Evolutionary conservation across 2,113 vertebrate species (phyloP).

Genomic region (Corynorhinus townsendii): DNA sequence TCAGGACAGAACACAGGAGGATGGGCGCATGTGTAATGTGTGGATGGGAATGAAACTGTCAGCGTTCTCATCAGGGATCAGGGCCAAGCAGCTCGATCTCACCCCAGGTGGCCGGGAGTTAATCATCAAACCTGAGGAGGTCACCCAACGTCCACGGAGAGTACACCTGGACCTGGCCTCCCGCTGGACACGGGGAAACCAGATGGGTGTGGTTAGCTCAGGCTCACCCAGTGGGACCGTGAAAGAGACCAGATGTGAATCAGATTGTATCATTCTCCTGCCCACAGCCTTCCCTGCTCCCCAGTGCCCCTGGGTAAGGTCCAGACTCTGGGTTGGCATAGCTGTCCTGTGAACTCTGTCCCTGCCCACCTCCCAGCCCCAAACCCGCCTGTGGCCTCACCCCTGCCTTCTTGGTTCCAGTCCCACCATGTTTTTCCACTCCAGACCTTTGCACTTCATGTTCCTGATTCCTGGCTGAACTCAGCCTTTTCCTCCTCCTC

Average conservation of each 20-base stretch:
- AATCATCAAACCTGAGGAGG: background rate
- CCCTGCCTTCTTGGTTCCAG: background rate
- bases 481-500: background rate
- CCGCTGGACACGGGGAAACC: background rate
- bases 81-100: background rate
- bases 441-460: background rate
- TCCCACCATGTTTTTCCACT: background rate
- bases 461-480: background rate
- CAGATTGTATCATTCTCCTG: rapidly evolving
- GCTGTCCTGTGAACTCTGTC: background rate
- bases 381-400: background rate
- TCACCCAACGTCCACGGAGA: background rate
- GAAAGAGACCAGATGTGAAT: rapidly evolving
- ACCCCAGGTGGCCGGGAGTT: background rate
- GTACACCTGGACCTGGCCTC: background rate
- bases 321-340: background rate
- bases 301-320: background rate
- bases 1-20: background rate
- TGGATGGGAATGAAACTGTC: background rate
- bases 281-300: background rate
- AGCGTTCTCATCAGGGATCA: background rate
- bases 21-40: background rate
- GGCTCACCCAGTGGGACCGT: background rate
- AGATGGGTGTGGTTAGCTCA: background rate
- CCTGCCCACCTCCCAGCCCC: background rate